Base-by-base conservation (phyloP, 2,888 invertebrate genomes). In the Dynastes maya region DNA sequence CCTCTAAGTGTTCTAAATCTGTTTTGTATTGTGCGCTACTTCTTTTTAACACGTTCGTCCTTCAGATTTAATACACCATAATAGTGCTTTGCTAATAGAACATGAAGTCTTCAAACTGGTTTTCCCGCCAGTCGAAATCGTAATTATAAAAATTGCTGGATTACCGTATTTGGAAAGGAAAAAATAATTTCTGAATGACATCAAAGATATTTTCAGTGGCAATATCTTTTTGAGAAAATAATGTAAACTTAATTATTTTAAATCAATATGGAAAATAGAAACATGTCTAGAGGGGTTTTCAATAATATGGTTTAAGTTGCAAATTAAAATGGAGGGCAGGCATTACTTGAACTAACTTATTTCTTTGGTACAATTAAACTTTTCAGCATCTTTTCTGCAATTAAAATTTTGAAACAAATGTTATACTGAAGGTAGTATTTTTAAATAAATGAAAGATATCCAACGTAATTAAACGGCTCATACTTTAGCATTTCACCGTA, bases 11-110 rank as follows among this genome's bases (percentile, higher is more conserved):
- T 63, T 11, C 13, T 63, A 29, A 32, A 13, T 32, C 63, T 32
- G 27, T 32, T 63, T 63, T 63, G 29, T 63, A 68, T 51, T 51
- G 27, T 51, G 11, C 13, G 51, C 53, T 27, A 51, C 40, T 68
- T 68, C 68, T 68, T 68, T 68, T 51, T 68, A 68, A 68, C 27
- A 51, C 51, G 68, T 29, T 68, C 29, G 68, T 49, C 68, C 68
- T 68, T 68, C 68, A 51, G 27, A 68, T 68, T 29, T 51, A 27
- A 49, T 40, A 29, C 49, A n/a, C 68, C 51, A 68, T 68, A 68
- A 51, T 51, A 68, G 68, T 68, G 51, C 68, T 51, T 9, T 51
- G 68, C 49, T n/a, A 29, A 51, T 51, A 22, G 49, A 51, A 51
- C 68, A 27, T 51, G 27, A 51, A 40, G 16, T 51, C 29, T 51